Percentiles rank a stretch among this genome's conserved stretches.
Evolutionary conservation across 1,140 invertebrate species (phyloP).

Genomic region (Leucophenga varia): DNA sequence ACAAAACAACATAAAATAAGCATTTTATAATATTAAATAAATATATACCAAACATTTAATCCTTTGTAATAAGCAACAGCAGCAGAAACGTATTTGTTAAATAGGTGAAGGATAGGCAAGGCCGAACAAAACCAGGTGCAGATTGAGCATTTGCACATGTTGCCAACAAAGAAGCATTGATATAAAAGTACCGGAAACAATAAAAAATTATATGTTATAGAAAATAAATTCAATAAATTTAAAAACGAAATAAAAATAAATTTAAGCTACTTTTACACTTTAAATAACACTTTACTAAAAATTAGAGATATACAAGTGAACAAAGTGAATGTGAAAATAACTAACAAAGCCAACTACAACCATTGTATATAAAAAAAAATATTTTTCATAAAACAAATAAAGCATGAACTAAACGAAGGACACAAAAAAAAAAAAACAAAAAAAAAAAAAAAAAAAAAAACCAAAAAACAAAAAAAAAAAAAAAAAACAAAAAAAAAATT

Average conservation of each 20-base stretch:
- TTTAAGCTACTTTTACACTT: slow-evolving; percentile 45
- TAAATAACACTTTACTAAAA: too few species aligned
- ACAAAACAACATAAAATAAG: too few species aligned
- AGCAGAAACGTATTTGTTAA: slow-evolving; percentile 14
- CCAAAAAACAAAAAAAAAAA: slow-evolving; percentile 23
- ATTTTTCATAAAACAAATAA: slow-evolving; percentile 33
- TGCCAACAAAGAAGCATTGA: slow-evolving; percentile 9
- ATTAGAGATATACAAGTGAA: slow-evolving; percentile 16
- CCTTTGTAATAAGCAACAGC: slow-evolving; percentile 19
- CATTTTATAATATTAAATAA: too few species aligned
- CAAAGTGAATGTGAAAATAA: slow-evolving; percentile 21
- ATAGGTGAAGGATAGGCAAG: slow-evolving; percentile 14
- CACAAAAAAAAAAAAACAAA: slow-evolving; percentile 9
- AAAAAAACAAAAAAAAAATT: slow-evolving; percentile 10
- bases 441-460: slow-evolving; percentile 15
- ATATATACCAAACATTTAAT: slow-evolving; percentile 26
- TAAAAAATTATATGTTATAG: slow-evolving; percentile 18
- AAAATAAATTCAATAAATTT: slow-evolving; percentile 38
- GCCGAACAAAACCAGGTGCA: slow-evolving; percentile 12
- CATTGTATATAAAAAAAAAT: slow-evolving; percentile 26
- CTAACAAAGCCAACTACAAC: slow-evolving; percentile 19
- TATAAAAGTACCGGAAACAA: slow-evolving; percentile 40
- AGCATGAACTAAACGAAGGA: slow-evolving; percentile 14
- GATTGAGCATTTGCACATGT: too few species aligned
- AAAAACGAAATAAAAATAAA: slow-evolving; percentile 36